Evolutionary conservation across 2,797 vertebrate genomes (phyloP), one percentile per base, ranked within the genome.

Genomic region (Lindbergichthys nudifrons): DNA sequence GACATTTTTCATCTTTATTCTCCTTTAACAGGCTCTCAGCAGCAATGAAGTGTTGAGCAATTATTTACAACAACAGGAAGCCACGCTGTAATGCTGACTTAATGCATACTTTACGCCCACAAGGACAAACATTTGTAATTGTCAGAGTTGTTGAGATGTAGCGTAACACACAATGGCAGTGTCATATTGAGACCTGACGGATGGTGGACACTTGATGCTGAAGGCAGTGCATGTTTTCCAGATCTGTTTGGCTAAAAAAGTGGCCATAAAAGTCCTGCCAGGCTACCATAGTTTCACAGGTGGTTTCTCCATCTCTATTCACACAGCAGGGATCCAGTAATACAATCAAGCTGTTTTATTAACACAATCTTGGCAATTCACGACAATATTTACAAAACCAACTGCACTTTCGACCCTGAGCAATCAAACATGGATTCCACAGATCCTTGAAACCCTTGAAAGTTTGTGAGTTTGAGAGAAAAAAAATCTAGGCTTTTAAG

Each of bases 1-100:
- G 74, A 70, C 81, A 67, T 89, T 87, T 87, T 86, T 87, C 75
- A 83, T 89, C 78, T 81, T 84, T 79, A 79, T 82, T 83, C 72
- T 79, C 67, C 73, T 86, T 80, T 74, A 78, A 67, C 53, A 0
- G 65, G 51, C 75, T 70, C 76, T 75, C 19, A 1, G 65, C 70
- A 59, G 73, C 72, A 54, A 56, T 71, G 57, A 70, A 77, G 75
- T 48, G 23, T 75, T 52, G 71, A 65, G 66, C 81, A 84, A 82
- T 89, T 77, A 79, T 87, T 88, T 76, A 78, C 50, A 71, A 77
- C 58, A 84, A 83, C 65, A 64, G 64, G 60, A 68, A 65, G 61
- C 23, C 59, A 30, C 70, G 23, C 50, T 47, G 61, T 77, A 76
- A 75, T 32, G 64, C 63, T 41, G 59, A 79, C 75, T 81, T 64